Evolutionary conservation across 2,797 vertebrate genomes (phyloP), one percentile per base, ranked within the genome.

Genomic region (Brotula barbata): DNA sequence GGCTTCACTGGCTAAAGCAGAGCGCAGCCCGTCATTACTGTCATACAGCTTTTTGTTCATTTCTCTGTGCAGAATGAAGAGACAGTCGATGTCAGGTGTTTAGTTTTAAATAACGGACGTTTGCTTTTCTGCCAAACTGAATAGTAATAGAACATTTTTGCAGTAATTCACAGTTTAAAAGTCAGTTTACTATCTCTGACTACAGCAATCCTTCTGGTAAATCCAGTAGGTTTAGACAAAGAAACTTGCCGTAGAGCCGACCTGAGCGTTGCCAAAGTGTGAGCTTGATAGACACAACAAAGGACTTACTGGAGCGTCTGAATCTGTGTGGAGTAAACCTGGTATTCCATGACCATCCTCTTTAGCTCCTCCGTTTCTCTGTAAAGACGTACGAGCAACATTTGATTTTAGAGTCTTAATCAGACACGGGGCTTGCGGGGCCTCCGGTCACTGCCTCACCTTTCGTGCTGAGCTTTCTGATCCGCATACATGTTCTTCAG

Each of bases 41-140:
- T 93, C 88, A n/a, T 89, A 90, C 68, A 93, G 82, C 41, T 75
- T 88, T 63, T 89, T 86, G 76, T 91, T 93, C 10, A 75, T 84
- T 34, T 86, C 86, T 81, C 90, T 92, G 37, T 10, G 13, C 37
- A 39, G 14, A 10, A 39, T 8, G 37, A 7, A 39, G 31, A 33
- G 31, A 33, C 6, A 11, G 31, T 2, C 6, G 11, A 33, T 5
- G 31, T 10, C 31, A 33, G n/a, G 5, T 31, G 21, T 64, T 62
- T 36, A 22, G 36, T 17, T 15, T 39, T 10, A 55, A 19, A 2
- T 1, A 43, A 19, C 10, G 21, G 9, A 2, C 34, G 7, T 51
- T 25, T 22, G 19, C 7, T 3, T 31, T 31, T 31, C 28, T 31
- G 13, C 17, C 1, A 5, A 40, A 40, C 39, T 40, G 16, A 37